A percentile compares a stretch with the other conserved stretches of the same genome.
Conservation (phyloP, 1,140 invertebrate species). For the Asobara japonica region DNA sequence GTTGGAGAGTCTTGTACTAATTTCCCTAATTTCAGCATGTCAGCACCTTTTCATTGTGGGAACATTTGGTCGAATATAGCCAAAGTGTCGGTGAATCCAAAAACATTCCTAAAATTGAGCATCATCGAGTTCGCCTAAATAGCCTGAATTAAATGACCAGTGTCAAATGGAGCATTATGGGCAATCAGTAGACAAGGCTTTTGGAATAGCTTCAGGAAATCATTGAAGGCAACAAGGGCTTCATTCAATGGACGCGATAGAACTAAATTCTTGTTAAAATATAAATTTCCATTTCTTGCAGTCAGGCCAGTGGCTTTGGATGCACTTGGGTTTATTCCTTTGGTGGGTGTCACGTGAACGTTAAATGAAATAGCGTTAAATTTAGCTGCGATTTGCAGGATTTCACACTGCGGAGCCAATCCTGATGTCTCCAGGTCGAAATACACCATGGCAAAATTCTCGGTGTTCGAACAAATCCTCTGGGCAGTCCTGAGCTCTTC, state of each 20-base stretch:
- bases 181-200: constrained; percentile 34
- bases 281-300: constrained; percentile 33
- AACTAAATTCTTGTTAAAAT: constrained; percentile 34
- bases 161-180: constrained; percentile 32
- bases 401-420: constrained; percentile 28
- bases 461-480: background rate
- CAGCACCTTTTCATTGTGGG: constrained; percentile 23
- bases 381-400: constrained; percentile 41
- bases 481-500: background rate
- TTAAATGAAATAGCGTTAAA: constrained; percentile 33
- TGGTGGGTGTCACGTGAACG: constrained; percentile 36
- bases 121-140: constrained; percentile 20
- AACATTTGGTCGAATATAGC: constrained; percentile 18
- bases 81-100: constrained; percentile 30
- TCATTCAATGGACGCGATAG: background rate
- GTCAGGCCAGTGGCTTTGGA: constrained; percentile 31
- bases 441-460: background rate
- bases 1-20: constrained; percentile 26
- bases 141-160: constrained; percentile 15
- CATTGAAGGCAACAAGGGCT: constrained; percentile 21
- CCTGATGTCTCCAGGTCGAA: constrained; percentile 34
- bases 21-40: constrained; percentile 20
- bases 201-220: constrained; percentile 15
- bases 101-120: constrained; percentile 19
- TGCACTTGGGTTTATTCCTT: constrained; percentile 28